Evolutionary conservation across 2,113 vertebrate species (phyloP).

Genomic region (Callopanchax toddi): DNA sequence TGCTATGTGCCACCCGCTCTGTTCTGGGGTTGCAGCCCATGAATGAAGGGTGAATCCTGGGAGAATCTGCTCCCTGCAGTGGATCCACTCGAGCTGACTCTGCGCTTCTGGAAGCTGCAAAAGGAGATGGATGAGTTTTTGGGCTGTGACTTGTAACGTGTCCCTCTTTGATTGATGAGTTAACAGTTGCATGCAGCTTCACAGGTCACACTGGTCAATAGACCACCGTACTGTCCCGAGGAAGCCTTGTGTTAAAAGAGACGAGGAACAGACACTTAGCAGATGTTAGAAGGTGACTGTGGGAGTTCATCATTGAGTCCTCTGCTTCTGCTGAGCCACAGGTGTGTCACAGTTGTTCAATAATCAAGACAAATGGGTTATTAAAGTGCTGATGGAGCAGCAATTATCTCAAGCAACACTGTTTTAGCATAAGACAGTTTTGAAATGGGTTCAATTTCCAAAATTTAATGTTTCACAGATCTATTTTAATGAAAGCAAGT

Average conservation of each 20-base stretch:
- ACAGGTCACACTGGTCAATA: conserved; percentile 38
- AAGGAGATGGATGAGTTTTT: conserved; percentile 73
- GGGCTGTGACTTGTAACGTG: conserved; percentile 33
- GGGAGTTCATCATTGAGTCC: conserved; percentile 53
- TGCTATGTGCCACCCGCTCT: conserved; percentile 54
- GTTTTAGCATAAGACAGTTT: no score
- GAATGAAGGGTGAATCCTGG: conserved; percentile 63
- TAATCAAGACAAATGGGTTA: conserved; percentile 60
- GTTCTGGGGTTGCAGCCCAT: conserved; percentile 62
- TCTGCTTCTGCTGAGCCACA: conserved; percentile 23
- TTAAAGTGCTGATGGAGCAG: conserved; percentile 52
- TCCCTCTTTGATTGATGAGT: conserved; percentile 72
- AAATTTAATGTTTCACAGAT: no score
- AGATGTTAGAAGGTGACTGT: conserved; percentile 53
- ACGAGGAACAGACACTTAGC: conserved; percentile 29
- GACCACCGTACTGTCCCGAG: conserved; percentile 35
- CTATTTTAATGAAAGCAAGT: not conserved
- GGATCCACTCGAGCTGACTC: conserved; percentile 64
- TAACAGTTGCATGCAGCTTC: conserved; percentile 41
- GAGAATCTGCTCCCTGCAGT: conserved; percentile 62
- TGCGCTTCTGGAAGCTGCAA: conserved; percentile 59
- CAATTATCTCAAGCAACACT: conserved; percentile 17
- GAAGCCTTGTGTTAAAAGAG: conserved; percentile 23
- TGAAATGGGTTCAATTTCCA: no score
- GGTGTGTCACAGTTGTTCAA: conserved; percentile 41